Conservation (phyloP, 1,140 invertebrate genomes). For the Idris sp. region DNA sequence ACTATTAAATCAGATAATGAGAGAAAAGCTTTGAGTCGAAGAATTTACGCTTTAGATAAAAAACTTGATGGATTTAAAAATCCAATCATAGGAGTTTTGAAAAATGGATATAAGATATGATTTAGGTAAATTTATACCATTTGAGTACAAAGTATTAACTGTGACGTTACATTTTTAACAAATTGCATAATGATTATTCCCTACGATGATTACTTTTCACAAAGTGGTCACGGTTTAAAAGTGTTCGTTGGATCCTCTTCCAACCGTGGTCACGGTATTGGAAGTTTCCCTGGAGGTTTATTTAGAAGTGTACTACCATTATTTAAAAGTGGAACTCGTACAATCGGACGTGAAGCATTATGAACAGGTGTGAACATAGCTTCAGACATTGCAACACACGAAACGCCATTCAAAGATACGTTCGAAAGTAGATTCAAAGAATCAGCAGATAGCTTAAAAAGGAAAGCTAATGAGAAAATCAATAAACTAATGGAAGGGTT, state of each 20-base stretch:
- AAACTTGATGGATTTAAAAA: too few relatives aligned
- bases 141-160: slow-evolving; percentile 48
- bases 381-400: not conserved
- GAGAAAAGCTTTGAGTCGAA: too few relatives aligned
- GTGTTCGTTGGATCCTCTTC: slow-evolving; percentile 7
- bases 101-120: slow-evolving; percentile 51
- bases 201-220: too few relatives aligned
- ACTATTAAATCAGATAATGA: too few relatives aligned
- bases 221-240: slow-evolving; percentile 7
- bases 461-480: slow-evolving; percentile 56
- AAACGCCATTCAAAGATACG: slow-evolving; percentile 28
- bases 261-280: slow-evolving; percentile 36
- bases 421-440: slow-evolving; percentile 28
- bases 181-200: slow-evolving; percentile 2
- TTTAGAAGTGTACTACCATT: slow-evolving; percentile 45
- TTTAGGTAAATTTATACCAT: slow-evolving; percentile 42
- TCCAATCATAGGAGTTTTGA: too few relatives aligned
- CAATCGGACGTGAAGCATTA: slow-evolving; percentile 3
- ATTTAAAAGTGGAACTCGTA: slow-evolving; percentile 15
- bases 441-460: slow-evolving; percentile 44
- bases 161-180: slow-evolving; percentile 50
- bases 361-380: slow-evolving; percentile 29
- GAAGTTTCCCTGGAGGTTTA: slow-evolving; percentile 51
- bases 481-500: slow-evolving; percentile 35
- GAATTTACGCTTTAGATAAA: too few relatives aligned